Base-by-base conservation (phyloP, 2,797 vertebrate species). In the Enteromius radiatus region DNA sequence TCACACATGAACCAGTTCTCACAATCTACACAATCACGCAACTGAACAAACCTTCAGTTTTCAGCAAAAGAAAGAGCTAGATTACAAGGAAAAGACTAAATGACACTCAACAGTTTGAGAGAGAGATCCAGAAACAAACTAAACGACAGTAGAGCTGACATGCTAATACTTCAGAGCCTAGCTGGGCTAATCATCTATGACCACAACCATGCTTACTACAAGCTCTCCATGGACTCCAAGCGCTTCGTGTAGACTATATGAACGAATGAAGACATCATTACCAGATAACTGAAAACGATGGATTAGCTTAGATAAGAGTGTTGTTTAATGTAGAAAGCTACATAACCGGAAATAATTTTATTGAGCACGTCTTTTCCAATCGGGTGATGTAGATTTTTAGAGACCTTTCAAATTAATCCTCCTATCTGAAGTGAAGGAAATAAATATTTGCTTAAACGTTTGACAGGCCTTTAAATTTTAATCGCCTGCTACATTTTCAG, bases 371-470 rank as follows among this genome's bases (percentile, higher is more conserved):
- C 67, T 73, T 63, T 14, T 45, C 14, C 68, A 47, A 49, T 63
- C 6, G 21, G 54, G 5, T 64, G 56, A 74, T 63, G 56, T 76
- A 76, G 54, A 63, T 76, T 74, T 81, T 49, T 38, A 64, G 56
- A 11, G 28, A 74, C 69, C 79, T 81, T 81, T 81, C 79, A 81
- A 74, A 49, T 28, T 3, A 81, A 81, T 81, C 69, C 33, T 74
- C 17, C 56, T 41, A 45, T 82, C 19, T 56, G 36, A 75, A 67
- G 15, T 56, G 23, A 47, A 77, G 65, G n/a, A 77, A 49, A 75
- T 82, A 76, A 82, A 76, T 68, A 33, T 76, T 82, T 68, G 63
- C 80, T 68, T 67, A 82, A 82, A 78, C 7, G 47, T 76, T 68
- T 67, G 36, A 56, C 63, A 56, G 47, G 49, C 73, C 36, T 82